Percentiles rank a stretch among this genome's conserved stretches.
Evolutionary conservation across 1,140 invertebrate genomes (phyloP).

Genomic region (Aphaenogaster ashmeadi): DNA sequence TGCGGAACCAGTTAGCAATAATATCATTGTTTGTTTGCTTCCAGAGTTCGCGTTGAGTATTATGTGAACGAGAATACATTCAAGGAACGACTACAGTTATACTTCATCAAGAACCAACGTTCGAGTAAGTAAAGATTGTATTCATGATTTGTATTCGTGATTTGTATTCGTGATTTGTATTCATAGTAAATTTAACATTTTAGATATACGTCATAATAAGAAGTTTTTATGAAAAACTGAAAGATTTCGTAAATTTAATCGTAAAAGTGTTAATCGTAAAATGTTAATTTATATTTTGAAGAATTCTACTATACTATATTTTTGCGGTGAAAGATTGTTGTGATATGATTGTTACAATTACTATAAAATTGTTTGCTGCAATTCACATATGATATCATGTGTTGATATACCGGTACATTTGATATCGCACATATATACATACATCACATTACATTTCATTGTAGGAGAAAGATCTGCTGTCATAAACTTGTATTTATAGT

Average conservation of each 20-base stretch:
- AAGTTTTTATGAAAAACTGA: background rate
- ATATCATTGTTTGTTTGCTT: slow-evolving; percentile 86
- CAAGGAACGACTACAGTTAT: slow-evolving; percentile 98
- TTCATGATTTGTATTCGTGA: background rate
- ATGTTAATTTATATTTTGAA: background rate
- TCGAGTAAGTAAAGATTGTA: slow-evolving; percentile 95
- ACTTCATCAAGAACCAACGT: slow-evolving; percentile 99
- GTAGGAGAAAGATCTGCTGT: background rate
- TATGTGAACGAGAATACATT: slow-evolving; percentile 99
- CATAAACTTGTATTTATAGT: slow-evolving; percentile 36
- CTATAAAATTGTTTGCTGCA: slow-evolving; percentile 17
- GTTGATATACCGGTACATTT: slow-evolving; percentile 1
- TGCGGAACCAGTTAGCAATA: slow-evolving; percentile 17
- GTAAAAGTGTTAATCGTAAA: background rate
- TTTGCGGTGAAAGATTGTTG: background rate
- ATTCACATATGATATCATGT: background rate
- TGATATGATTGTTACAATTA: background rate
- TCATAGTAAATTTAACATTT: background rate
- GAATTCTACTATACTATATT: background rate
- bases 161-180: background rate
- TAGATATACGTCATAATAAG: background rate
- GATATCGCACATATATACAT: background rate
- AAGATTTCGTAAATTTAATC: background rate
- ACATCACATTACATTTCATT: background rate
- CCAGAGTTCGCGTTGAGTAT: slow-evolving; percentile 99